These are phyloP conservation scores for Cyprinodon brontotheroides DNA, from an alignment of 2,113 vertebrate species.

Conservation along the genomic window DNA sequence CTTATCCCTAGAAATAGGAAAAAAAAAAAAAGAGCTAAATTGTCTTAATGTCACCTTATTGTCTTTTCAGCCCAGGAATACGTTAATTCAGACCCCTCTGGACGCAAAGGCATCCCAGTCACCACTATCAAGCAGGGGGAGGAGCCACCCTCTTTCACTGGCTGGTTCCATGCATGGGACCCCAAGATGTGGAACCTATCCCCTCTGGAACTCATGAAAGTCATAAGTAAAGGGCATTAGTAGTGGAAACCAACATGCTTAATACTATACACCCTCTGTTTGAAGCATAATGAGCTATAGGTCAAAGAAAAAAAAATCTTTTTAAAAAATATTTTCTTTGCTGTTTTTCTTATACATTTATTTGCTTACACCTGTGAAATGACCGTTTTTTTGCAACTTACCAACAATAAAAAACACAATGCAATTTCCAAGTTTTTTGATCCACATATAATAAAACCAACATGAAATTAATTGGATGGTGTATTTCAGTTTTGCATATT, in stretches of 20 bases:
- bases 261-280: neutral
- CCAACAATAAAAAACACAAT: too few relatives aligned
- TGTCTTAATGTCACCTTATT: neutral
- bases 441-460: neutral
- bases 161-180: conserved; percentile 83
- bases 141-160: conserved; percentile 73
- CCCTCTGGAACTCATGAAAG: conserved; percentile 31
- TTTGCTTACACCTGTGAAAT: neutral
- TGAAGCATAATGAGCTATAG: neutral
- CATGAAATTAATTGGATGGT: neutral
- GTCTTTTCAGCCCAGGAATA: conserved; percentile 73
- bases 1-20: too few relatives aligned
- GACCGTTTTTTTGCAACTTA: neutral
- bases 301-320: neutral
- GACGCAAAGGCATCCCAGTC: conserved; percentile 56
- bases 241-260: neutral
- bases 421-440: neutral
- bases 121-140: conserved; percentile 70
- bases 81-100: conserved; percentile 71
- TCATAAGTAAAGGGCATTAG: conserved; percentile 23
- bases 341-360: neutral
- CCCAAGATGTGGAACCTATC: conserved; percentile 67
- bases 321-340: neutral
- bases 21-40: neutral
- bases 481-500: neutral